These are phyloP conservation scores for Iselma pallidipennis DNA, from an alignment of 2,888 invertebrate species.

Conservation along the genomic window DNA sequence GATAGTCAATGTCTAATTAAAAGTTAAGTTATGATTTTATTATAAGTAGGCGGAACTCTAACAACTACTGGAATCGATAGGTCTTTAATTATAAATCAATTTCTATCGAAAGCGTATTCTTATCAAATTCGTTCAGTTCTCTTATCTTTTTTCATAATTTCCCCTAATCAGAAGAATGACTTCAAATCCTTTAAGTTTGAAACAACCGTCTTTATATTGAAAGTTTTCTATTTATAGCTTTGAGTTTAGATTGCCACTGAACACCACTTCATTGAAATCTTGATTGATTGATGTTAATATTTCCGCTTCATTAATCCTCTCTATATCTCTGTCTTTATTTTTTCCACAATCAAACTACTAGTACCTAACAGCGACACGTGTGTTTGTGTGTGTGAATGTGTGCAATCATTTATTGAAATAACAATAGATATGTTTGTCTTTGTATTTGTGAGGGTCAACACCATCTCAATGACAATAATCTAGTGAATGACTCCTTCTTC, in stretches of 20 bases:
- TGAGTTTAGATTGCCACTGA: background rate
- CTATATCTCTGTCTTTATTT: background rate
- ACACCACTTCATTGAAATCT: background rate
- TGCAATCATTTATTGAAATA: background rate
- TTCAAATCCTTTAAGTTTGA: too few relatives aligned
- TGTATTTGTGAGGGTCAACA: conserved; percentile 27
- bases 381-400: background rate
- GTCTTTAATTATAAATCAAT: too few relatives aligned
- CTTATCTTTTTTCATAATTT: too few relatives aligned
- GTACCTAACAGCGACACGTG: too few relatives aligned
- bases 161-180: too few relatives aligned
- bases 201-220: too few relatives aligned
- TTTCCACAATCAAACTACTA: background rate
- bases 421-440: conserved; percentile 2
- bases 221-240: background rate
- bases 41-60: too few relatives aligned
- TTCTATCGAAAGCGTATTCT: too few relatives aligned
- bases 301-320: background rate
- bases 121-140: too few relatives aligned
- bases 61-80: too few relatives aligned
- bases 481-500: conserved; percentile 31
- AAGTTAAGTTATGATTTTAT: too few relatives aligned
- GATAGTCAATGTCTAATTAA: too few relatives aligned
- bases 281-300: background rate
- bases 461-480: conserved; percentile 23